Percentiles rank a stretch among this genome's conserved stretches.
phyloP scores from a whole-genome alignment of 2,888 invertebrate genomes.

The Morpho helenor region DNA sequence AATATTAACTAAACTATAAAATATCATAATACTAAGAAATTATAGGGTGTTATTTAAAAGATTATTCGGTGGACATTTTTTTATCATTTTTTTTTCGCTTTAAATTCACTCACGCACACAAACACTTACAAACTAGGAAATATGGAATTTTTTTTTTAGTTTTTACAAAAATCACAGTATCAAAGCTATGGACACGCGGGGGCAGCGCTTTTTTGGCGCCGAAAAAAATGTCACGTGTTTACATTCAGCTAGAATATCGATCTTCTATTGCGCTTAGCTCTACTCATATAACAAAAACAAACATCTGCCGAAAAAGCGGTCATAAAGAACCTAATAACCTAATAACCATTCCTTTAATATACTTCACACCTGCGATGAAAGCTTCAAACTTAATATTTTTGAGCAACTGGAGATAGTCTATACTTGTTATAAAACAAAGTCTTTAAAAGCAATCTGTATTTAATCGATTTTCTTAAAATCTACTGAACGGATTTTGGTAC shows the following conservation, averaged over 20 bases:
- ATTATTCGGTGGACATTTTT: conserved; percentile 44
- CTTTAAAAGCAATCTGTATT: too few relatives aligned
- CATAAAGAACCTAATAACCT: too few relatives aligned
- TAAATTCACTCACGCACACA: conserved; percentile 20
- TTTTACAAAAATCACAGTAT: conserved; percentile 44
- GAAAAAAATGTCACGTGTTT: conserved; percentile 3
- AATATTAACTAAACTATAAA: conserved; percentile 9
- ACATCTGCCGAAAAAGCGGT: too few relatives aligned
- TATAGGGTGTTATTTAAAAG: conserved; percentile 1
- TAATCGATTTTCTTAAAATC: too few relatives aligned
- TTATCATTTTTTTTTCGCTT: conserved; percentile 24
- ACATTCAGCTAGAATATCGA: not conserved
- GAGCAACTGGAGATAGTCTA: too few relatives aligned
- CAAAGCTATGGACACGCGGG: conserved; percentile 34
- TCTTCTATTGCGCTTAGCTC: conserved; percentile 6
- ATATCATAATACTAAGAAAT: conserved; percentile 21
- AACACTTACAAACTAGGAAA: conserved; percentile 28
- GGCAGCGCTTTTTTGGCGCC: conserved; percentile 19
- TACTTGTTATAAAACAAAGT: too few relatives aligned
- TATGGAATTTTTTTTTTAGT: conserved; percentile 40
- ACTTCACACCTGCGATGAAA: too few relatives aligned
- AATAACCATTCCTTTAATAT: too few relatives aligned
- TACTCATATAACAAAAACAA: too few relatives aligned
- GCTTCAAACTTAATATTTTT: too few relatives aligned
- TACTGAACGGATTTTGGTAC: too few relatives aligned